Base-by-base conservation (phyloP, 2,113 vertebrate species). In the Bambusicola thoracicus region DNA sequence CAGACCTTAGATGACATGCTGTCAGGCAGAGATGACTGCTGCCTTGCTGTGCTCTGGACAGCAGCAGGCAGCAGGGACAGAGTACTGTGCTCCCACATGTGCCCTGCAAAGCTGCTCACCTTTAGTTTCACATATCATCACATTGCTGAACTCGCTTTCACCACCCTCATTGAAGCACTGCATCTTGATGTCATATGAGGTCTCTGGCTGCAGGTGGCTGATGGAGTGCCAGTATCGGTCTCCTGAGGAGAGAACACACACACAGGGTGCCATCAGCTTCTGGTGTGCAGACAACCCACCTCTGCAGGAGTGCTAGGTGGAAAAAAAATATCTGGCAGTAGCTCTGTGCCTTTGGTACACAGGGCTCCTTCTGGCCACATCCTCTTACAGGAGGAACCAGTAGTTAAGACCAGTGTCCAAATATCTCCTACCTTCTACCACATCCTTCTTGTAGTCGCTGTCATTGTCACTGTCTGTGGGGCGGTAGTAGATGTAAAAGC, bases 401-500 rank as follows among this genome's bases (percentile, higher is more conserved):
- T 3, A 20, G n/a, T 14, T 65, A 13, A 11, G 43, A 58, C 4
- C 8, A 27, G 55, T 48, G 34, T 75, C 30, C 34, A 55, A 22
- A 0, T 4, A 40, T 66, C 46, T 78, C 97, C 94, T 92, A 98
- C 99, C 99, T 97, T 99, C 99, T 69, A 99, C 99, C 94, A 99
- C 98, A 0, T 99, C 99, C 95, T 98, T 99, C 98, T 99, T 99
- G 94, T 99, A 99, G 97, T 99, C 99, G 0, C 98, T 99, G 97
- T 99, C 99, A 4, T 99, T 99, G 97, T 99, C 99, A 11, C 99
- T 99, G 97, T 99, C 99, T 2, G 99, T 99, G 51, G 99, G 99
- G 40, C 99, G 99, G 93, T 99, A 99, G 95, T 98, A 99, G 95
- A 99, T 99, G 94, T 99, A 99, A 97, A 99, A 99, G 80, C 99